A percentile compares a stretch with the other conserved stretches of the same genome.
These are phyloP conservation scores for Anoplopoma fimbria DNA, from an alignment of 2,113 vertebrate genomes.

Conservation along the genomic window DNA sequence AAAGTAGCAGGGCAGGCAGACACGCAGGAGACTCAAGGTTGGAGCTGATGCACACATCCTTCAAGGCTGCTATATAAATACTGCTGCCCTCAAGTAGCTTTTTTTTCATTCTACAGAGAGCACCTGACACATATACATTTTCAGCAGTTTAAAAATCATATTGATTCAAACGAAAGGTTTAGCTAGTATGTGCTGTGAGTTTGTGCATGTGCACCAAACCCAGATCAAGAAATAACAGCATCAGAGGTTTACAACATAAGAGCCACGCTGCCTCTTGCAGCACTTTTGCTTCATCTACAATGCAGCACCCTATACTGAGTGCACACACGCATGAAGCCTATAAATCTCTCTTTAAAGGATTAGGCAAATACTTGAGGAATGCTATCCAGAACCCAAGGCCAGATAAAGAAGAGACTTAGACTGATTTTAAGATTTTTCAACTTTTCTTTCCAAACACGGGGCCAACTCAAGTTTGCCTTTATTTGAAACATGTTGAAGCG, in stretches of 20 bases:
- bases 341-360: slow-evolving; percentile 44
- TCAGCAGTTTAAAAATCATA: neutral
- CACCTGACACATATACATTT: slow-evolving; percentile 19
- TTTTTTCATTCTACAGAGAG: slow-evolving; percentile 14
- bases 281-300: neutral
- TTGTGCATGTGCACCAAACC: neutral
- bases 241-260: neutral
- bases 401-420: slow-evolving; percentile 15
- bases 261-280: neutral
- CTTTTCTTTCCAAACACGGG: neutral
- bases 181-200: neutral
- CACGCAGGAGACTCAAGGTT: slow-evolving; percentile 59
- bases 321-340: slow-evolving; percentile 12
- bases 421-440: neutral
- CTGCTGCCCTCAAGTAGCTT: neutral
- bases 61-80: slow-evolving; percentile 55
- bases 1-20: slow-evolving; percentile 45
- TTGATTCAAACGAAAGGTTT: neutral
- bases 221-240: slow-evolving; percentile 7
- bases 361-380: slow-evolving; percentile 48
- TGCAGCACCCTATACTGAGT: neutral
- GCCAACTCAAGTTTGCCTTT: neutral
- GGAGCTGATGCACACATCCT: slow-evolving; percentile 43
- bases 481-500: neutral
- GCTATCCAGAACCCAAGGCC: slow-evolving; percentile 26